Base-by-base conservation (phyloP, 2,113 vertebrate genomes). In the Cebus imitator region DNA sequence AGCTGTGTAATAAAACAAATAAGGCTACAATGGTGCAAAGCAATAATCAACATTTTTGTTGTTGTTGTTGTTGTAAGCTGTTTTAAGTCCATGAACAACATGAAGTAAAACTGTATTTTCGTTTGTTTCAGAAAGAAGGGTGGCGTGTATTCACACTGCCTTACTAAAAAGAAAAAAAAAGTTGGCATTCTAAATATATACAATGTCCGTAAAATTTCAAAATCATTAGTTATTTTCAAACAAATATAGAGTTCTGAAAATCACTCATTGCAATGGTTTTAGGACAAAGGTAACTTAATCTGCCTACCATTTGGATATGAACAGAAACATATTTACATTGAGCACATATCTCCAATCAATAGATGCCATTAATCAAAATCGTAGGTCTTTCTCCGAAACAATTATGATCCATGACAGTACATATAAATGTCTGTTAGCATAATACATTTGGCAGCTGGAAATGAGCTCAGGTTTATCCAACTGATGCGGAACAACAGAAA, bases 1-100 rank as follows among this genome's bases (percentile, higher is more conserved):
- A 98, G 48, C 81, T 97, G 84, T 95, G 16, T 55, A 97, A 94
- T 94, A 91, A 98, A 98, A 97, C 64, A 98, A 98, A 98, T 97
- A 91, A 98, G 88, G 80, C 45, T 96, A 18, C 85, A 97, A 90
- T 17, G 72, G 14, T 97, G 66, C 79, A 97, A 92, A 95, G 37
- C 76, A 97, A 92, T 98, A 98, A 98, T 95, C 94, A 98, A 92
- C 68, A 96, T 92, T 50, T 96, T 82, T 55, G 98, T 98, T 96
- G 82, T 98, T 64, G 37, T 40, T 40, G 37, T 76, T 98, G 55
- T 61, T 90, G 57, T 48, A 96, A 79, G 95, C 32, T 95, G 5
- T 97, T 97, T 97, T 97, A 97, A 97, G 55, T 87, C 50, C 58
- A 82, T 70, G 35, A 40, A 94, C 2, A 9, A 83, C 30, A 18